Evolutionary conservation across 2,888 invertebrate genomes (phyloP), one percentile per base, ranked within the genome.

Genomic region (Drosophila gaucha): DNA sequence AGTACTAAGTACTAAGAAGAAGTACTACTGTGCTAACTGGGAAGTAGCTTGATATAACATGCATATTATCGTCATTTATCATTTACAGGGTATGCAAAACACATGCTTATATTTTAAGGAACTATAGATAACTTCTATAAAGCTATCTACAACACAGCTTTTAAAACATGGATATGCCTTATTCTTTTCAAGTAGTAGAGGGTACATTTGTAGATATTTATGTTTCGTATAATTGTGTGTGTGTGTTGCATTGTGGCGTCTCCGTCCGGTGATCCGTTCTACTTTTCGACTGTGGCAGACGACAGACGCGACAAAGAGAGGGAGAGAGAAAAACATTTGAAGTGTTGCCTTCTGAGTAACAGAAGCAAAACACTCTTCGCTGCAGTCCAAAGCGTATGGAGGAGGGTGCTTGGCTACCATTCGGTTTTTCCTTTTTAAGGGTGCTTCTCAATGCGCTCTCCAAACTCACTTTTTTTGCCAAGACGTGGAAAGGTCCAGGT

Each of bases 401-500:
- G 55, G 33, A 71, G 74, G 84, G 82, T 78, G 69, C 78, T 64
- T 35, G 16, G 41, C 75, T 82, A 75, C 73, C 52, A 76, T 66
- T 68, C 55, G 36, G 60, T 52, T 69, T 80, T 66, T 39, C 41
- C 43, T 46, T 66, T 71, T 86, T 69, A 84, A 69, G 86, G 84
- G 88, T 84, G 88, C 76, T 84, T 77, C 74, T 79, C 49, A 39
- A 14, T 60, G 46, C 52, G 51, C 31, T 44, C 59, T 49, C 57
- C 8, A 18, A 4, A 44, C 44, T 4, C 44, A 30, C 30, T 18
- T 44, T 12, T 28, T 75, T 75, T 67, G 68, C 72, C 33, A 12
- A 10, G 66, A 71, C 78, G 72, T 60, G 46, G 28, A 16, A 46
- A 20, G 22, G 74, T 82, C 82, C 82, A 82, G 82, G 82, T 82